These are phyloP conservation scores for Elaphurus davidianus DNA, from an alignment of 2,113 vertebrate species.

Conservation along the genomic window DNA sequence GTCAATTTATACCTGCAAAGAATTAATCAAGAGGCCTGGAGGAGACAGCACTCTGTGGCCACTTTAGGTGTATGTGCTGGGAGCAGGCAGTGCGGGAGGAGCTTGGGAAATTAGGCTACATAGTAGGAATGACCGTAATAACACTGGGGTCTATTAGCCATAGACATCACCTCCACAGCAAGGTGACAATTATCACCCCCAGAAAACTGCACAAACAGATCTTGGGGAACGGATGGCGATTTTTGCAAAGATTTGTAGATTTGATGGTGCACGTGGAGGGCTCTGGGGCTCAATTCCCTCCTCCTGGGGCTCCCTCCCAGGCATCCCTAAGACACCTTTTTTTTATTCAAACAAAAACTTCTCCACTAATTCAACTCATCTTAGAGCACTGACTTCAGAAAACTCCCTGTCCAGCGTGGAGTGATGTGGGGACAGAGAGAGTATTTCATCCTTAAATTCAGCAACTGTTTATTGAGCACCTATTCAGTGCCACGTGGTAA, in stretches of 20 bases:
- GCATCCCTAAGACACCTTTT: not conserved
- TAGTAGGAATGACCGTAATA: not conserved
- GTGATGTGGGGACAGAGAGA: not conserved
- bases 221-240: not conserved
- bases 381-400: not conserved
- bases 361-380: not conserved
- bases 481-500: not conserved
- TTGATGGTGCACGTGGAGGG: not conserved
- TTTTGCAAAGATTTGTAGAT: not conserved
- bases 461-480: not conserved
- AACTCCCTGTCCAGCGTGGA: not conserved
- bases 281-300: not conserved
- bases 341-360: not conserved
- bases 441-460: not conserved
- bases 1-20: slow-evolving; percentile 60
- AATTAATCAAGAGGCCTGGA: slow-evolving; percentile 66
- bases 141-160: not conserved
- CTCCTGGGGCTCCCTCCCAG: not conserved
- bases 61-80: not conserved
- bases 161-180: not conserved
- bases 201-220: not conserved
- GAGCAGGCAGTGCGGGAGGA: not conserved
- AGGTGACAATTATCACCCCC: not conserved
- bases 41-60: slow-evolving; percentile 22
- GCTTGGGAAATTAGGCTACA: not conserved